phyloP scores from a whole-genome alignment of 2,797 vertebrate species.

The Phrynocephalus forsythii region DNA sequence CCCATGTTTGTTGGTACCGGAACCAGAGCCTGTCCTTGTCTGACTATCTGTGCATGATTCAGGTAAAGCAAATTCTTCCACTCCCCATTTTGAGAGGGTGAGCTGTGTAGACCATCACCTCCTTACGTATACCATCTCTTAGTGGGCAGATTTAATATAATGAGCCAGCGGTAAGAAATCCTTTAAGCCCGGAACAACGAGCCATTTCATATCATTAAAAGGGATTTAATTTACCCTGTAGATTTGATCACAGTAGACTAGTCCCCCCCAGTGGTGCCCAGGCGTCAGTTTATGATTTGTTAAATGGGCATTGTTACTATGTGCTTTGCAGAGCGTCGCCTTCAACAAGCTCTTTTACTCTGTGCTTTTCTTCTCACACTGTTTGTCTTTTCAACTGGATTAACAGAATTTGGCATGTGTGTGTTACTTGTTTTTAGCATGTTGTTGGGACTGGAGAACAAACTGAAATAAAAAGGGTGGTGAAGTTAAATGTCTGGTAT shows the following conservation, averaged over 20 bases:
- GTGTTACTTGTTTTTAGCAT: background rate
- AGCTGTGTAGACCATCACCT: slow-evolving; percentile 36
- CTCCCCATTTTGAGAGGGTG: slow-evolving; percentile 50
- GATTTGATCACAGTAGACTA: slow-evolving; percentile 18
- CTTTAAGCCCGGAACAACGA: background rate
- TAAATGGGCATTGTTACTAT: slow-evolving; percentile 1
- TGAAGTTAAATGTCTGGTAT: background rate
- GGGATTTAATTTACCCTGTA: fast-evolving
- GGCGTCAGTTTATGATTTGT: background rate
- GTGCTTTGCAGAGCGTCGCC: background rate
- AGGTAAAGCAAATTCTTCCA: slow-evolving; percentile 84
- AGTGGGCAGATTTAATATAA: background rate
- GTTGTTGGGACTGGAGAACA: background rate
- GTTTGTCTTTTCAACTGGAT: background rate
- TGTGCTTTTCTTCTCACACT: background rate
- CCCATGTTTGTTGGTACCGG: slow-evolving; percentile 96
- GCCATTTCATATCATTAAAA: fast-evolving
- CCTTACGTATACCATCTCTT: background rate
- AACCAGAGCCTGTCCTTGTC: slow-evolving; percentile 92
- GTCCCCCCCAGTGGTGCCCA: fast-evolving
- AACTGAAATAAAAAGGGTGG: background rate
- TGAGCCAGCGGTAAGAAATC: background rate
- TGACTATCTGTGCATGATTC: slow-evolving; percentile 94
- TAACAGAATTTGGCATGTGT: background rate
- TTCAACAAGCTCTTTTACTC: background rate